Evolutionary conservation across 2,113 vertebrate species (phyloP).

Genomic region (Sminthopsis crassicaudata): DNA sequence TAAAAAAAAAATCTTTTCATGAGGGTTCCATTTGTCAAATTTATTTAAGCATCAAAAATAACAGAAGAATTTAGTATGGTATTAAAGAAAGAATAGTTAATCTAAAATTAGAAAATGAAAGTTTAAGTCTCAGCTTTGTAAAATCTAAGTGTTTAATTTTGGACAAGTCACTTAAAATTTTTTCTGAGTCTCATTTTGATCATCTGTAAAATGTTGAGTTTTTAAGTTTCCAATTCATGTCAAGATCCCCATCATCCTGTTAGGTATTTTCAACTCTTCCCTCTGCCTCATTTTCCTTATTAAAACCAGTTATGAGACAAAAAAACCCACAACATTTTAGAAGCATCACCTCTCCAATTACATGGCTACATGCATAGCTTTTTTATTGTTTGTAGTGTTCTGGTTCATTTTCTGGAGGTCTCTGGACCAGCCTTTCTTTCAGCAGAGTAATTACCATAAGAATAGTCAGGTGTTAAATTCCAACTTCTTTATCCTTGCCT

Average conservation of each 20-base stretch:
- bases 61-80: not conserved
- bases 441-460: too few relatives aligned
- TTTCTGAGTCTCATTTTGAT: not conserved
- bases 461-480: too few relatives aligned
- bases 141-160: not conserved
- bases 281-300: not conserved
- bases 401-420: too few relatives aligned
- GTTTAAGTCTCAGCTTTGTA: not conserved
- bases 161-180: not conserved
- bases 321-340: not conserved
- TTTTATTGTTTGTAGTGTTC: too few relatives aligned
- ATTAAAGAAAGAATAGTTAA: not conserved
- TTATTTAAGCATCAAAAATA: not conserved
- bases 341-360: not conserved
- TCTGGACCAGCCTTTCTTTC: too few relatives aligned
- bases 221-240: not conserved
- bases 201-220: not conserved
- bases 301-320: not conserved
- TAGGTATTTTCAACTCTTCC: not conserved
- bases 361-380: not conserved
- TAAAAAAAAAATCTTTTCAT: not conserved
- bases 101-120: not conserved
- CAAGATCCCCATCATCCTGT: not conserved
- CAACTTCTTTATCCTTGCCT: too few relatives aligned
- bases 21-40: not conserved